phyloP scores from a whole-genome alignment of 2,888 invertebrate genomes.

The Rhagium mordax region DNA sequence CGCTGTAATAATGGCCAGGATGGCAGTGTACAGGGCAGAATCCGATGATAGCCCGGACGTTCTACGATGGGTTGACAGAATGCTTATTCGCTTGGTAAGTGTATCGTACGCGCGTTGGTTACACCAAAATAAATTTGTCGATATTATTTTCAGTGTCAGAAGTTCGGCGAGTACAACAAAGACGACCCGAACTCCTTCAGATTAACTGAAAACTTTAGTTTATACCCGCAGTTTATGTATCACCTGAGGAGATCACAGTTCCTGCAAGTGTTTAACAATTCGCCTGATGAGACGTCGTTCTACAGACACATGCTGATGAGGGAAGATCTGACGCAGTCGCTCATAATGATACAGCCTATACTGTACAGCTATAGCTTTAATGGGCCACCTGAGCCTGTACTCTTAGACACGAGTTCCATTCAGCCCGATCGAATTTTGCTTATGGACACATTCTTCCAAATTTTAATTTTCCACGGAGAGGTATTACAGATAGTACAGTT shows the following conservation, averaged over 20 bases:
- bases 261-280: constrained; percentile 99
- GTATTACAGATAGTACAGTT: too few species aligned
- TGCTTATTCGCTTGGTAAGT: constrained; percentile 93
- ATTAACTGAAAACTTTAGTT: constrained; percentile 95
- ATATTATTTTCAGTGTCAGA: constrained; percentile 89
- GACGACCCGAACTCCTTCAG: constrained; percentile 98
- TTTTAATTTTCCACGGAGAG: constrained; percentile 99
- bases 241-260: constrained; percentile 98
- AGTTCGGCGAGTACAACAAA: constrained; percentile 98
- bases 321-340: constrained; percentile 96
- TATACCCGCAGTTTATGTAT: constrained; percentile 99
- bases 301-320: constrained; percentile 99
- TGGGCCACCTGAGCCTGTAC: constrained; percentile 97
- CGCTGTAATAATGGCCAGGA: constrained; percentile 96
- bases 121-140: background rate
- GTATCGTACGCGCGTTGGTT: constrained; percentile 6
- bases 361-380: constrained; percentile 99
- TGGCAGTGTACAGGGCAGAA: constrained; percentile 97
- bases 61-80: constrained; percentile 97
- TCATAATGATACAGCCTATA: constrained; percentile 99
- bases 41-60: constrained; percentile 97
- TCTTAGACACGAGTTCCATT: constrained; percentile 97
- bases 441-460: constrained; percentile 99
- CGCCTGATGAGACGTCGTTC: constrained; percentile 99
- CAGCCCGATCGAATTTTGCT: constrained; percentile 97